phyloP scores from a whole-genome alignment of 1,140 invertebrate species.

The Apis florea region DNA sequence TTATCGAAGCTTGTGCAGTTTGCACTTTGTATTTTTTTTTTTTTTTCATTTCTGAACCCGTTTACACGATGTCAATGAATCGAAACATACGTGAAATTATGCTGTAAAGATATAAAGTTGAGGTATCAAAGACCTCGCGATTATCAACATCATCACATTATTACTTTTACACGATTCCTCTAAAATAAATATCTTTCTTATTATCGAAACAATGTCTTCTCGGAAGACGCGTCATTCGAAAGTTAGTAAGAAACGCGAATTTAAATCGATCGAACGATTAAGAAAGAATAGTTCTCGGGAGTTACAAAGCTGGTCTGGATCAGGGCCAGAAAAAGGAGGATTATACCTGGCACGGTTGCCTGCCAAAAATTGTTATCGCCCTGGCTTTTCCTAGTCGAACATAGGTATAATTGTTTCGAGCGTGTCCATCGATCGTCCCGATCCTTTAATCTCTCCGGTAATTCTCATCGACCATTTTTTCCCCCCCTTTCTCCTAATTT shows the following conservation, averaged over 20 bases:
- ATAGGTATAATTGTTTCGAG: background rate
- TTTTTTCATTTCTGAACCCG: background rate
- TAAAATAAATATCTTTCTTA: background rate
- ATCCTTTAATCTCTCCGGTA: background rate
- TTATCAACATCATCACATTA: background rate
- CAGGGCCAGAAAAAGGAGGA: conserved; percentile 13
- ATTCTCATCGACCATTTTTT: background rate
- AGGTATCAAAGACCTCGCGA: background rate
- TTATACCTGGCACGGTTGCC: conserved; percentile 12
- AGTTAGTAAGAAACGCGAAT: background rate
- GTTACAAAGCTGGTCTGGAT: conserved; percentile 33
- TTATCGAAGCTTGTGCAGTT: background rate
- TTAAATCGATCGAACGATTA: conserved; percentile 27
- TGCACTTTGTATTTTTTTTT: background rate
- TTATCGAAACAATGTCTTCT: too few relatives aligned
- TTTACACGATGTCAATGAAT: background rate
- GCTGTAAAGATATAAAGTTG: background rate
- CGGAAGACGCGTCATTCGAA: background rate
- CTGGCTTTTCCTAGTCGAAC: background rate
- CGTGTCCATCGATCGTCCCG: background rate
- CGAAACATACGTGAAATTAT: background rate
- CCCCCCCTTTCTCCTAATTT: background rate
- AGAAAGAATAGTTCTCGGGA: conserved; percentile 27
- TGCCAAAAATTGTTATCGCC: conserved; percentile 39
- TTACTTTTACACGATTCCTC: background rate